Conservation (phyloP, 2,113 vertebrate genomes). For the Morone saxatilis region DNA sequence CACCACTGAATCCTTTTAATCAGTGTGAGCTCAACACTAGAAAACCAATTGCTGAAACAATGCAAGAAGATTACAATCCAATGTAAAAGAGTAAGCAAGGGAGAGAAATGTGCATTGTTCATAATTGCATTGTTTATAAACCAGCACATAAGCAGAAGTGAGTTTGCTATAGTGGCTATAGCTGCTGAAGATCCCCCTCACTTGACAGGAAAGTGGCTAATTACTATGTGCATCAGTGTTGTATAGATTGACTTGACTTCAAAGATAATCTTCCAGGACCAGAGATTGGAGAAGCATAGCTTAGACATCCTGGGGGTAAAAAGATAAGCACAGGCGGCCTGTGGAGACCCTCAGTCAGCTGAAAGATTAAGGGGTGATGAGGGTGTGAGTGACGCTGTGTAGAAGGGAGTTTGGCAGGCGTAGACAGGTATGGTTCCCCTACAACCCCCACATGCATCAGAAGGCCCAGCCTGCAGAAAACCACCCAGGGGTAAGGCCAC, state of each 20-base stretch:
- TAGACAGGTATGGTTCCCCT: conserved; percentile 69
- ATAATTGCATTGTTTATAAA: conserved; percentile 21
- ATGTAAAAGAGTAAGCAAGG: neutral
- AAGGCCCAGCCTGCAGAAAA: conserved; percentile 48
- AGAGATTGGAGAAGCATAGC: conserved; percentile 48
- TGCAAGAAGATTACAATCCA: neutral
- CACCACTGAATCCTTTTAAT: conserved; percentile 1
- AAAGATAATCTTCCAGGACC: conserved; percentile 64
- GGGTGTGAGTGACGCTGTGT: conserved; percentile 58
- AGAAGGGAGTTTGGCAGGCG: conserved; percentile 65
- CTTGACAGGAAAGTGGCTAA: conserved; percentile 76
- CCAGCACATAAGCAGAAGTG: conserved; percentile 11
- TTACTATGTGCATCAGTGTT: conserved; percentile 66
- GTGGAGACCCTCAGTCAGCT: conserved; percentile 55
- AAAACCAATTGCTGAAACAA: conserved; percentile 16
- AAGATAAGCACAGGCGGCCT: conserved; percentile 65
- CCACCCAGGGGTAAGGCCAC: conserved; percentile 65
- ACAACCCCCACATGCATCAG: conserved; percentile 39
- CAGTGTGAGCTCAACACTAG: neutral
- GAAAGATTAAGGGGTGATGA: conserved; percentile 64
- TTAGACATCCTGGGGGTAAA: conserved; percentile 52
- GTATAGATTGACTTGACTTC: conserved; percentile 72
- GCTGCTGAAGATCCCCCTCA: conserved; percentile 47
- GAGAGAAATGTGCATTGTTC: neutral
- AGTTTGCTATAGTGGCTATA: conserved; percentile 33